A percentile compares a stretch with the other conserved stretches of the same genome.
Conservation (phyloP, 2,113 vertebrate genomes). For the Oryzias celebensis region DNA sequence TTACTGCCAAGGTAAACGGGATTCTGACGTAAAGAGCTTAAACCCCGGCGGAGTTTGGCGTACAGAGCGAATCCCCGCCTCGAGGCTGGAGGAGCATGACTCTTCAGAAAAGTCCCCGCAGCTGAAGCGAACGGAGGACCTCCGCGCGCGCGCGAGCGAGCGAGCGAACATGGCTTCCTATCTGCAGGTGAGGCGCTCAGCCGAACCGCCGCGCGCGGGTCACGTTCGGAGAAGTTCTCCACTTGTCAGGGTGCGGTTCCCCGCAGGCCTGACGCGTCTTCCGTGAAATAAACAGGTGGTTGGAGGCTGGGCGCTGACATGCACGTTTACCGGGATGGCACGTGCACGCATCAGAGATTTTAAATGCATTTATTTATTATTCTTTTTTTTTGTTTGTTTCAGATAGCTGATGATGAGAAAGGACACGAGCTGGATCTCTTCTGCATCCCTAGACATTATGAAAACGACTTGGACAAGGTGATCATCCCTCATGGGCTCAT, state of each 20-base stretch:
- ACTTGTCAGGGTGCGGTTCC: constrained; percentile 50
- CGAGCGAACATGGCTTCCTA: constrained; percentile 70
- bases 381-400: constrained; percentile 12
- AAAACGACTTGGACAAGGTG: constrained; percentile 80
- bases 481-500: constrained; percentile 85
- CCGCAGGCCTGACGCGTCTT: too few species aligned
- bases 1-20: constrained; percentile 68
- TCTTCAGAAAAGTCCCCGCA: constrained; percentile 25
- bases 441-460: constrained; percentile 81
- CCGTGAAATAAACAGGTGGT: constrained; percentile 51
- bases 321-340: constrained; percentile 16
- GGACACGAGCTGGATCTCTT: constrained; percentile 80
- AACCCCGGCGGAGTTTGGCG: constrained; percentile 11
- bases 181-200: constrained; percentile 66
- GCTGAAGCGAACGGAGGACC: constrained; percentile 28
- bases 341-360: neutral
- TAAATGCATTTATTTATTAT: neutral
- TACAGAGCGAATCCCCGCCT: neutral
- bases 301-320: constrained; percentile 6
- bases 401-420: constrained; percentile 79
- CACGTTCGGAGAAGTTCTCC: constrained; percentile 20
- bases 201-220: neutral
- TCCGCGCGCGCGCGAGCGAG: neutral
- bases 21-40: constrained; percentile 77
- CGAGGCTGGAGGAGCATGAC: constrained; percentile 41